Base-by-base conservation (phyloP, 2,113 vertebrate species). In the Centropus unirufus region DNA sequence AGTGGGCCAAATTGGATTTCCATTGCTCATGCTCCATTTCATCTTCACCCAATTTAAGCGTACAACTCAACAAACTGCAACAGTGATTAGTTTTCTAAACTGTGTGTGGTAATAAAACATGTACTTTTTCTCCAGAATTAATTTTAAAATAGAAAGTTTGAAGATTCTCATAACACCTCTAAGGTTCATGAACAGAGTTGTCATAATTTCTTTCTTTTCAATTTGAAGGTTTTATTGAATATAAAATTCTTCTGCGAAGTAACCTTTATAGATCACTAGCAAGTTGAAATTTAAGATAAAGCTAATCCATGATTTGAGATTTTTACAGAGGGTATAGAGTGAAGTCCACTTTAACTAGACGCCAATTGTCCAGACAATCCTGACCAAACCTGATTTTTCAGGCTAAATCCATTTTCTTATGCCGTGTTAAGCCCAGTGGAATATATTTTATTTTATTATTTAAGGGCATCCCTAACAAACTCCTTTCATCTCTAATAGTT, bases 371-470 rank as follows among this genome's bases (percentile, higher is more conserved):
- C 55, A 81, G 64, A 86, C 72, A 90, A 83, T 90, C 76, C 64
- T 62, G 82, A 67, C 15, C 84, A 93, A 89, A 92, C 75, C 55
- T 92, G 78, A 93, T 91, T 95, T 96, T 84, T 78, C 29, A 81
- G n/a, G 22, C 27, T 88, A 92, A 91, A 90, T 63, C 54, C 9
- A 36, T 94, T 90, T 96, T 92, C 42, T 39, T 42, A 46, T 27
- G 30, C 23, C 17, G 52, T 27, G 9, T 51, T 74, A 85, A 91
- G 7, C 27, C 18, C 30, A 81, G 70, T 2, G 10, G 49, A 90
- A 58, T 89, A 82, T 85, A n/a, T 88, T 92, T 58, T 22, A 70
- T 59, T 83, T 91, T 22, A 5, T 14, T 90, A 14, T 63, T 74
- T 67, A 66, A 40, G 22, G 34, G 62, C 10, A 54, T 16, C 80